Percentiles rank a stretch among this genome's conserved stretches.
Evolutionary conservation across 1,140 invertebrate species (phyloP).

Genomic region (Magallana angulata): DNA sequence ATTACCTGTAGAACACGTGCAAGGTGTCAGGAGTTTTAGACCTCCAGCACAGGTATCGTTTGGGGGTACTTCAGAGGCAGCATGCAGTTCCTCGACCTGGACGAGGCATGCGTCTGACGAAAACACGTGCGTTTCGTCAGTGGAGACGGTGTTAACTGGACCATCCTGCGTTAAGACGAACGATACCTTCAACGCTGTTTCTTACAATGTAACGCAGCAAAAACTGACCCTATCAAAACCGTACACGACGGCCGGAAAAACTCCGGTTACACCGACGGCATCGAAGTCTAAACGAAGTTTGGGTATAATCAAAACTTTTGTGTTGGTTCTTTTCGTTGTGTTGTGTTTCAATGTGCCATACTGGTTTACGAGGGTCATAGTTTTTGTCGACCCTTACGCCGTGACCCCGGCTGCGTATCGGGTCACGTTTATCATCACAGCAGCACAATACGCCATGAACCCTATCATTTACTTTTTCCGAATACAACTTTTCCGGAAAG

Average conservation of each 20-base stretch:
- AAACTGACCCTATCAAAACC: too few relatives aligned
- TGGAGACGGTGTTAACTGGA: background rate
- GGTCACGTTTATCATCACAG: background rate
- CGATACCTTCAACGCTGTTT: background rate
- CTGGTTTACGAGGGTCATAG: background rate
- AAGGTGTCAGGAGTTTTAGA: background rate
- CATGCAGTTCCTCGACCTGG: background rate
- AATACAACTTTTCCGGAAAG: background rate
- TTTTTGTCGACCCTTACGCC: background rate
- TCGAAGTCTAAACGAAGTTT: background rate
- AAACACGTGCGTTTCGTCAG: background rate
- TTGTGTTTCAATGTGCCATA: slow-evolving; percentile 8
- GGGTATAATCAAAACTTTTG: background rate
- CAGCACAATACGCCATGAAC: background rate
- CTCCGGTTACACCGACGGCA: background rate
- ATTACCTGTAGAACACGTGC: background rate
- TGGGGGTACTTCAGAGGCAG: background rate
- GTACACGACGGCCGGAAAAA: background rate
- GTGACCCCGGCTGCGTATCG: background rate
- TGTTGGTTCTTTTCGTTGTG: slow-evolving; percentile 17
- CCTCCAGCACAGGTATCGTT: background rate
- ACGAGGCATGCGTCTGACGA: background rate
- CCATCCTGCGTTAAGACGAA: background rate
- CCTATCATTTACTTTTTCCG: slow-evolving; percentile 15
- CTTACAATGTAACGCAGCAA: background rate